phyloP scores from a whole-genome alignment of 2,113 vertebrate genomes.

The Hiodon tergisus region DNA sequence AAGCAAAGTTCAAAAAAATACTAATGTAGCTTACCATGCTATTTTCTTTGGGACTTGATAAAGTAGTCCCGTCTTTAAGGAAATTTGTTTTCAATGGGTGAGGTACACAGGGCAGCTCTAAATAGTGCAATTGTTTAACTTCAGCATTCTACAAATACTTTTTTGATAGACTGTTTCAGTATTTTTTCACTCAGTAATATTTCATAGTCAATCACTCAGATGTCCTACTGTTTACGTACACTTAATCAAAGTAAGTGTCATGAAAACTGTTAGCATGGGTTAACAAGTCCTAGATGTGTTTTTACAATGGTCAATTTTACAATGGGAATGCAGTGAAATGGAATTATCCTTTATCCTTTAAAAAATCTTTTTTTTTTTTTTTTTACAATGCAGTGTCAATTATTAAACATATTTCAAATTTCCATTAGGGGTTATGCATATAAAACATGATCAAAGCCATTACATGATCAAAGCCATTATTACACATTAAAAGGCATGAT shows the following conservation, averaged over 20 bases:
- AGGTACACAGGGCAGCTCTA: not conserved
- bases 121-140: not conserved
- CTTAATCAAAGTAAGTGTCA: too few relatives aligned
- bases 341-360: too few relatives aligned
- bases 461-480: too few relatives aligned
- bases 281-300: too few relatives aligned
- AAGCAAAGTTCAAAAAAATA: slow-evolving; percentile 37
- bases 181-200: not conserved
- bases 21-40: slow-evolving; percentile 36
- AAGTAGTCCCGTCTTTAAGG: slow-evolving; percentile 26
- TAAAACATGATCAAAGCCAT: not conserved
- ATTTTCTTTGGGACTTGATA: slow-evolving; percentile 28
- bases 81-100: slow-evolving; percentile 11
- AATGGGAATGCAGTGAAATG: too few relatives aligned
- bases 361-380: too few relatives aligned
- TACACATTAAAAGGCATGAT: slow-evolving; percentile 9
- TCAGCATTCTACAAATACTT: not conserved
- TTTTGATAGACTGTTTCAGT: not conserved
- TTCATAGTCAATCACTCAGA: not conserved
- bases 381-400: not conserved
- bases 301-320: too few relatives aligned
- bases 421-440: slow-evolving; percentile 8
- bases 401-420: not conserved
- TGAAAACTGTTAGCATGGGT: too few relatives aligned
- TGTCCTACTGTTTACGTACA: not conserved